These are phyloP conservation scores for Eristalis tenax DNA, from an alignment of 2,888 invertebrate species.

Conservation along the genomic window DNA sequence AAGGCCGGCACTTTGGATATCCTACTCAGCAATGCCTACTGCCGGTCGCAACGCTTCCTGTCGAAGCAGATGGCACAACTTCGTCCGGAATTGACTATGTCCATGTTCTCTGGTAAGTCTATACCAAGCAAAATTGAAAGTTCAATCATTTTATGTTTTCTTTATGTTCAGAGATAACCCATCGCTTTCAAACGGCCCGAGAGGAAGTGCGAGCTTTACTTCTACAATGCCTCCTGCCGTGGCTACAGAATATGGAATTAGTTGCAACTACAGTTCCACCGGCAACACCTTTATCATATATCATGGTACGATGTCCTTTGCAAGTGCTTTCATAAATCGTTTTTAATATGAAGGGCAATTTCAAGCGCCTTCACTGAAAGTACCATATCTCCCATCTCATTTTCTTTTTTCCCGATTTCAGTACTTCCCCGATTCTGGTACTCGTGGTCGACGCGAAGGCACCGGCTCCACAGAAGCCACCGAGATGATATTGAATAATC, in stretches of 20 bases:
- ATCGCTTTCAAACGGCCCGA: conserved; percentile 96
- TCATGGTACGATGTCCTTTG: conserved; percentile 85
- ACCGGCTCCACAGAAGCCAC: conserved; percentile 99
- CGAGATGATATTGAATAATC: conserved; percentile 99
- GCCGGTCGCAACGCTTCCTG: conserved; percentile 94
- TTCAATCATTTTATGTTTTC: background rate
- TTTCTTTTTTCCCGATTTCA: conserved; percentile 62
- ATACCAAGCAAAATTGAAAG: background rate
- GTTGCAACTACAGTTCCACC: conserved; percentile 98
- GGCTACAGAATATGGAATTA: conserved; percentile 99
- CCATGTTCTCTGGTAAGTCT: conserved; percentile 96
- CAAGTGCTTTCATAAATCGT: conserved; percentile 50
- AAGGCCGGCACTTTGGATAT: conserved; percentile 90
- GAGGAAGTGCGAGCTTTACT: conserved; percentile 95
- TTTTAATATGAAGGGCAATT: conserved; percentile 53
- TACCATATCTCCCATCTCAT: background rate
- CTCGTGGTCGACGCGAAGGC: conserved; percentile 91
- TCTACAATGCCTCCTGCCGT: conserved; percentile 95
- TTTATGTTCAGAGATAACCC: conserved; percentile 92
- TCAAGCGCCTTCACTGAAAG: conserved; percentile 10
- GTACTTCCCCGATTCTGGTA: conserved; percentile 86
- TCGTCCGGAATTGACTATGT: conserved; percentile 99
- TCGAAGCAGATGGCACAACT: conserved; percentile 95
- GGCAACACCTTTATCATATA: conserved; percentile 90
- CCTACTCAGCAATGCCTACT: conserved; percentile 92